These are phyloP conservation scores for Perca fluviatilis DNA, from an alignment of 2,113 vertebrate genomes.

Conservation along the genomic window DNA sequence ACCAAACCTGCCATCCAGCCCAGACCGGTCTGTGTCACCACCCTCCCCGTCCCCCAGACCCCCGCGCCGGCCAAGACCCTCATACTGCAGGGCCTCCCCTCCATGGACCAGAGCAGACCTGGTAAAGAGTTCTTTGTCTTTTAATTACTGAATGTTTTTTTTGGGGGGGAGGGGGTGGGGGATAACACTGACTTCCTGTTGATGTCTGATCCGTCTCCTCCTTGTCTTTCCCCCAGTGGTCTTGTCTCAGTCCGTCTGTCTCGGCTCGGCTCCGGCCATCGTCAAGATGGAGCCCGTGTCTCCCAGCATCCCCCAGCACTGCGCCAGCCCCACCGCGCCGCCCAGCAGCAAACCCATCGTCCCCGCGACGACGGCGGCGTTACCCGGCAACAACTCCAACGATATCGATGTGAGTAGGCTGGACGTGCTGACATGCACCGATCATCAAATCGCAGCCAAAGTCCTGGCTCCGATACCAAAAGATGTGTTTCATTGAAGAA, in stretches of 20 bases:
- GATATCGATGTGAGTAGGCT: conserved; percentile 86
- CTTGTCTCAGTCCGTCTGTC: conserved; percentile 85
- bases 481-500: too few relatives aligned
- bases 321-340: conserved; percentile 65
- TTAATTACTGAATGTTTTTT: background rate
- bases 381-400: conserved; percentile 76
- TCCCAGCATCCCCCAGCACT: conserved; percentile 72
- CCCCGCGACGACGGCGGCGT: conserved; percentile 80
- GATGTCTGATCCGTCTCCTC: background rate
- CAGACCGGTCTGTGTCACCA: conserved; percentile 83
- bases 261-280: conserved; percentile 83
- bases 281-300: conserved; percentile 87
- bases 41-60: conserved; percentile 75
- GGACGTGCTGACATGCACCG: background rate
- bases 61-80: conserved; percentile 82
- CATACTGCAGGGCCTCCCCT: conserved; percentile 87
- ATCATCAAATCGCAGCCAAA: accelerated
- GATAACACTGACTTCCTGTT: background rate
- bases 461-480: too few relatives aligned
- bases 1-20: conserved; percentile 89
- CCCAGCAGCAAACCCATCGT: conserved; percentile 87
- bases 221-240: conserved; percentile 73
- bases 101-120: conserved; percentile 76
- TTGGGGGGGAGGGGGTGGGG: too few relatives aligned
- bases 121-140: conserved; percentile 63